phyloP scores from a whole-genome alignment of 1,140 invertebrate genomes.

The Drosophila carrolli region DNA sequence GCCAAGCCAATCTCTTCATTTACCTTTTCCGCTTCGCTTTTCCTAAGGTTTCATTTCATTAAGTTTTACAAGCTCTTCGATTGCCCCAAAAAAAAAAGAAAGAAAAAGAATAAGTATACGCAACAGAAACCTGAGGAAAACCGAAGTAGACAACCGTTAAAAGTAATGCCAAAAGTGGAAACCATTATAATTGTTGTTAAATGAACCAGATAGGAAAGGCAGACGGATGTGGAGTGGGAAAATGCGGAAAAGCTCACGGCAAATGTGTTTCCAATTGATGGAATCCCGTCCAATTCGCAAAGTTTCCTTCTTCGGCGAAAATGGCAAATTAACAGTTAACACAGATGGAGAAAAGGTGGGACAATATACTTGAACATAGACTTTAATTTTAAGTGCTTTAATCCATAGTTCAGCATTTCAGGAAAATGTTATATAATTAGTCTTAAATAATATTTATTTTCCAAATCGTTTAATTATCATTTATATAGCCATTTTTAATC shows the following conservation, averaged over 20 bases:
- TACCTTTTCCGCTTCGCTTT: conserved; percentile 1
- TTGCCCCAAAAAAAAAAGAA: conserved; percentile 17
- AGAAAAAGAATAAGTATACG: not conserved
- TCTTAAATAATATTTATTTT: no score
- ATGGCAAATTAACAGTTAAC: conserved; percentile 20
- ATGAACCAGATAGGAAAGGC: conserved; percentile 29
- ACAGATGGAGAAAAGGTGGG: not conserved
- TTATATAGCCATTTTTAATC: no score
- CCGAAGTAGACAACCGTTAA: conserved; percentile 32
- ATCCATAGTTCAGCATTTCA: not conserved
- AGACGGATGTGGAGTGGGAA: conserved; percentile 16
- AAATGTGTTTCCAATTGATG: conserved; percentile 57
- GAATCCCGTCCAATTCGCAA: conserved; percentile 26
- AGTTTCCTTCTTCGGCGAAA: conserved; percentile 22
- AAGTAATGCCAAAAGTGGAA: conserved; percentile 47
- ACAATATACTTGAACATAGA: no score
- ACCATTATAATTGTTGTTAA: conserved; percentile 55
- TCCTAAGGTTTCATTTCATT: conserved; percentile 70
- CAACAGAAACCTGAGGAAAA: conserved; percentile 13
- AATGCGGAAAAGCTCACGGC: conserved; percentile 4
- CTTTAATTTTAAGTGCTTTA: not conserved
- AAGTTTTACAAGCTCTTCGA: conserved; percentile 63
- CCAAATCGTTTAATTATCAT: no score
- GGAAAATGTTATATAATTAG: no score
- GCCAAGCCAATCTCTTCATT: conserved; percentile 29